These are phyloP conservation scores for Buteo buteo DNA, from an alignment of 2,113 vertebrate genomes.

Conservation along the genomic window DNA sequence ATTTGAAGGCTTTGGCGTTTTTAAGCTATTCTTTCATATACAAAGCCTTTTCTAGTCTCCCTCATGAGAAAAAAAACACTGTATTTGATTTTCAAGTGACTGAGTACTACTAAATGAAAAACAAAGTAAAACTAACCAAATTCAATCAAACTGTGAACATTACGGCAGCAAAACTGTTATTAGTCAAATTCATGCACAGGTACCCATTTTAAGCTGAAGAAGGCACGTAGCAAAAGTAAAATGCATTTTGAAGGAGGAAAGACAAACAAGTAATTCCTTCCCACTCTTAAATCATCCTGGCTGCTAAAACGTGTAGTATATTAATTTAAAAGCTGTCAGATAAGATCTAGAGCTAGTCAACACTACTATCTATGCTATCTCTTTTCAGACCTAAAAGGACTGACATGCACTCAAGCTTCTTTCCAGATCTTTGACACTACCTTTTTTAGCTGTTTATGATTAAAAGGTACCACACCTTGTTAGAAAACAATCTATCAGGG, in stretches of 20 bases:
- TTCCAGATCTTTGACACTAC: not conserved
- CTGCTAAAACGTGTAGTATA: not conserved
- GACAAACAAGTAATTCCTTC: not conserved
- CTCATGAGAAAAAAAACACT: not conserved
- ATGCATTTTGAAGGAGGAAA: not conserved
- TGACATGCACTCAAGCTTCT: not conserved
- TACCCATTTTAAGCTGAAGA: not conserved
- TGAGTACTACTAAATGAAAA: not conserved
- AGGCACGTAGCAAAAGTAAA: not conserved
- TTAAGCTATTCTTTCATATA: not conserved
- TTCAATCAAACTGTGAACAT: not conserved
- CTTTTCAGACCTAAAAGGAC: not conserved
- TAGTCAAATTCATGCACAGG: accelerated
- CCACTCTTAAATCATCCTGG: not conserved
- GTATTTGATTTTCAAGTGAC: not conserved
- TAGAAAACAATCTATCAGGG: not conserved
- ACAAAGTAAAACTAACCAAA: not conserved
- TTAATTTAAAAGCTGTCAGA: not conserved
- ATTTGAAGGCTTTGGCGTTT: not conserved
- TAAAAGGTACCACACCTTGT: not conserved
- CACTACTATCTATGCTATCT: not conserved
- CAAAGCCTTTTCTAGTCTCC: not conserved
- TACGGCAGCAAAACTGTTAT: not conserved
- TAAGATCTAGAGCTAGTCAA: not conserved
- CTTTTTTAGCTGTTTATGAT: not conserved